Evolutionary conservation across 2,888 invertebrate genomes (phyloP).

Genomic region (Mimachlamys varia): DNA sequence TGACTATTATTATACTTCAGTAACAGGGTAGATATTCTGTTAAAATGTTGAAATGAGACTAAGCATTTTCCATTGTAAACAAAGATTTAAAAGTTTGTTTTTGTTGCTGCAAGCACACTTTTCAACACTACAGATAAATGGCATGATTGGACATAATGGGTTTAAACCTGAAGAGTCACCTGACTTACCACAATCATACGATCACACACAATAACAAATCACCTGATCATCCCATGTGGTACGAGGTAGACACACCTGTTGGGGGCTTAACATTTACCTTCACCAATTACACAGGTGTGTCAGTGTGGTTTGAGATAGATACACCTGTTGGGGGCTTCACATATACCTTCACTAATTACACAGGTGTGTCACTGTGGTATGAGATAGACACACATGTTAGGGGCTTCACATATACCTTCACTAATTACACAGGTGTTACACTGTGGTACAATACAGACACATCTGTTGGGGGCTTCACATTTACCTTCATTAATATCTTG

Average conservation of each 20-base stretch:
- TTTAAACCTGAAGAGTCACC: background rate
- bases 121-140: no score
- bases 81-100: no score
- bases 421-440: background rate
- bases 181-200: conserved; percentile 20
- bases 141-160: background rate
- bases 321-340: background rate
- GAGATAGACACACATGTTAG: background rate
- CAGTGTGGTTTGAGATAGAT: background rate
- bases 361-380: background rate
- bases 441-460: background rate
- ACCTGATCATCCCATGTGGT: background rate
- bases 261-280: no score
- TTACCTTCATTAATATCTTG: no score
- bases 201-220: background rate
- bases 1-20: no score
- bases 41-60: no score
- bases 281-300: background rate
- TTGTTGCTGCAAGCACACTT: no score
- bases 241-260: background rate
- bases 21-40: no score
- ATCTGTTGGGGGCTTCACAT: background rate
- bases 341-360: no score
- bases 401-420: no score
- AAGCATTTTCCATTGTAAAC: no score